Evolutionary conservation across 2,888 invertebrate species (phyloP).

Genomic region (Ephialtes manifestator): DNA sequence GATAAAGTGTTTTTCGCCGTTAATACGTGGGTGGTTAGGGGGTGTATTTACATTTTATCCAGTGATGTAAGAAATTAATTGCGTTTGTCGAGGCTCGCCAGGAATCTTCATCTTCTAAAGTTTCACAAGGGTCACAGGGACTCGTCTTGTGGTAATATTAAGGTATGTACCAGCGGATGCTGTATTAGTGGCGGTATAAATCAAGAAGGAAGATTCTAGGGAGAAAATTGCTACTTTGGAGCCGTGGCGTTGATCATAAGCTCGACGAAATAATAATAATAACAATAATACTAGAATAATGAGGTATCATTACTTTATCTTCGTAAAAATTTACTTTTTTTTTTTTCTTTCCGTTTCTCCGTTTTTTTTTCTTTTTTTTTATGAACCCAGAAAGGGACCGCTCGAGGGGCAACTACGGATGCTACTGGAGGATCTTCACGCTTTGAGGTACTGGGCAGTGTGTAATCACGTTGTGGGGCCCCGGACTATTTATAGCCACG

Average conservation of each 20-base stretch:
- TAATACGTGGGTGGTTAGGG: constrained; percentile 24
- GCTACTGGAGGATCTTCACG: constrained; percentile 45
- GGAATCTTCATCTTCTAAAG: constrained; percentile 17
- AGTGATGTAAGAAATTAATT: constrained; percentile 39
- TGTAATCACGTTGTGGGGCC: constrained; percentile 59
- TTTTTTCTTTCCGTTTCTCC: too few species aligned
- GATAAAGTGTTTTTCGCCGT: constrained; percentile 31
- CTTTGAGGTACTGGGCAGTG: constrained; percentile 31
- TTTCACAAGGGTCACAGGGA: constrained; percentile 26
- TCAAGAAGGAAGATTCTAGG: constrained; percentile 23
- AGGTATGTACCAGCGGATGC: background rate
- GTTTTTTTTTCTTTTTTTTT: constrained; percentile 14
- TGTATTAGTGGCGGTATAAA: constrained; percentile 13
- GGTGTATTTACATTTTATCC: constrained; percentile 45
- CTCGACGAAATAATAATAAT: constrained; percentile 46
- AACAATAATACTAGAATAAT: constrained; percentile 43
- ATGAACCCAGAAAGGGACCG: constrained; percentile 5
- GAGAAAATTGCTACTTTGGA: constrained; percentile 25
- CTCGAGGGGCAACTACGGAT: constrained; percentile 31
- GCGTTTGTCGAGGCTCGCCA: background rate
- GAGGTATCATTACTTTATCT: constrained; percentile 40
- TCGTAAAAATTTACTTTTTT: constrained; percentile 38
- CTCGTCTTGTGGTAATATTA: constrained; percentile 1
- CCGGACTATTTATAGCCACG: constrained; percentile 60
- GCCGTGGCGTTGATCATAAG: constrained; percentile 24